Base-by-base conservation (phyloP, 2,113 vertebrate species). In the Lagopus muta region DNA sequence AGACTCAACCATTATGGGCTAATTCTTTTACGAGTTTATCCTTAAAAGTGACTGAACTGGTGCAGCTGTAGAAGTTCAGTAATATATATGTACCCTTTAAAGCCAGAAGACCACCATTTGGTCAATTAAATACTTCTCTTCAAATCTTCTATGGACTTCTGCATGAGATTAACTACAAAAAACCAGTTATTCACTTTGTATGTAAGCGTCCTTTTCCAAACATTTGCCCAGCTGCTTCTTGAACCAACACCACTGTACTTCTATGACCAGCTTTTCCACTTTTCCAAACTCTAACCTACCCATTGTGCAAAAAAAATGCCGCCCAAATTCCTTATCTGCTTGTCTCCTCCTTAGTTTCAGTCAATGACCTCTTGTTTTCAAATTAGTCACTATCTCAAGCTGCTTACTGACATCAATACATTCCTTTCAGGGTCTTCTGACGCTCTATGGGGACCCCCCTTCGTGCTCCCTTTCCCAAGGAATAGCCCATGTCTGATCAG, bases 301-400 rank as follows among this genome's bases (percentile, higher is more conserved):
- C 50, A 86, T 84, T 91, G 76, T 79, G 89, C 38, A 62, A 83
- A 95, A 95, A 89, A 95, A 80, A 92, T 13, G 55, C 50, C 0
- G 5, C 28, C 71, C 67, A 86, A 92, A 96, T 93, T 94, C 83
- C 82, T 88, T 93, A 96, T 92, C 91, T 93, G 75, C 70, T 91
- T 92, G 90, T 84, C 76, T 95, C 58, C 85, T 97, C 90, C 90
- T 82, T 65, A 82, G 79, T 75, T 96, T 93, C 85, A 96, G 86
- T 88, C 96, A 95, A 93, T 95, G 94, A 95, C 92, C 92, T 95
- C 96, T 96, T 96, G 92, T 95, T 96, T 96, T 92, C 93, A 96
- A 96, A 97, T 96, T 96, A 96, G 90, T 96, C 92, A 94, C 93
- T 95, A 96, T 88, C 92, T 96, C 93, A 96, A 95, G 93, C 92